phyloP scores from a whole-genome alignment of 2,888 invertebrate genomes.

The Limnephilus marmoratus region DNA sequence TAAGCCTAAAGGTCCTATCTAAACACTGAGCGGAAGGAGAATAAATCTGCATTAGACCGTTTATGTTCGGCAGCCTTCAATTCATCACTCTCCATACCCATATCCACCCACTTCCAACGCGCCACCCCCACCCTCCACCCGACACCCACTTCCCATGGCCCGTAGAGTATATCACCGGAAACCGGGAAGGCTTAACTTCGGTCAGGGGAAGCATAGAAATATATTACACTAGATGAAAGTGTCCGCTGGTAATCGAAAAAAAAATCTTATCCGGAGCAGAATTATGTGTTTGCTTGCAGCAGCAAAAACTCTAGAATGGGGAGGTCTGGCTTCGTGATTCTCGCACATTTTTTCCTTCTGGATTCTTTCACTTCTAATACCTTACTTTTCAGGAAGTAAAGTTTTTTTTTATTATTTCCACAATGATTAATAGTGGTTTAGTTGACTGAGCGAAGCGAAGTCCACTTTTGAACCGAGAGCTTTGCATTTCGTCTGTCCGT shows the following conservation, averaged over 20 bases:
- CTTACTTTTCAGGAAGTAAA: neutral
- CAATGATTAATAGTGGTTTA: neutral
- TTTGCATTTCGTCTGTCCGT: too few relatives aligned
- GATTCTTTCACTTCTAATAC: neutral
- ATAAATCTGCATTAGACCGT: conserved; percentile 57
- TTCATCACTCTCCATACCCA: conserved; percentile 49
- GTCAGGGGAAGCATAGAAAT: conserved; percentile 11
- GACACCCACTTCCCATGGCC: neutral
- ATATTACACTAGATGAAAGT: neutral
- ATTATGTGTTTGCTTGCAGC: neutral
- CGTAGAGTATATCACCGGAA: neutral
- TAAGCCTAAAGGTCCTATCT: neutral
- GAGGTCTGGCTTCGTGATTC: neutral
- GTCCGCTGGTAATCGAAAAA: neutral
- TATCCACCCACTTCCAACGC: neutral
- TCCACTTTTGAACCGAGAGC: too few relatives aligned
- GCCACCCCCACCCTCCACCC: neutral
- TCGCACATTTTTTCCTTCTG: neutral
- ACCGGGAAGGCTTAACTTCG: neutral
- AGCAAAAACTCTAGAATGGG: neutral
- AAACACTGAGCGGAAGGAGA: conserved; percentile 12
- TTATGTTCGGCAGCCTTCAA: conserved; percentile 51
- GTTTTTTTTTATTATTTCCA: neutral
- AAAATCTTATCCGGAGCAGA: neutral
- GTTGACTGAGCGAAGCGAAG: too few relatives aligned